Conservation (phyloP, 2,113 vertebrate genomes). For the Rattus rattus region DNA sequence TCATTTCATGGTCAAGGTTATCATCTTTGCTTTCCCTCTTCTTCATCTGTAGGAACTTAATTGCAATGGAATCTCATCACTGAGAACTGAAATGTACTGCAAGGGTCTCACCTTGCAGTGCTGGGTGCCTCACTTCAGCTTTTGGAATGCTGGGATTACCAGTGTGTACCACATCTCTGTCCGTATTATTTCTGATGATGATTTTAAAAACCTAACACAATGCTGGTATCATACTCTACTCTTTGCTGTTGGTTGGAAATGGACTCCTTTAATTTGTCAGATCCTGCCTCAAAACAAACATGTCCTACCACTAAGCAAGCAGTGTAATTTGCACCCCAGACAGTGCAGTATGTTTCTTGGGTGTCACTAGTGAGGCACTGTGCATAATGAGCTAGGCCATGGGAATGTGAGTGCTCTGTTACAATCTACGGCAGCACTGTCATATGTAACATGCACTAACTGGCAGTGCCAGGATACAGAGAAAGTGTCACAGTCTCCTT, state of each 20-base stretch:
- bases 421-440: not conserved
- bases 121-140: not conserved
- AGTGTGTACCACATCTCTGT: not conserved
- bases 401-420: not conserved
- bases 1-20: not conserved
- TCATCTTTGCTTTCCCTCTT: not conserved
- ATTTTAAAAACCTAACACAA: not conserved
- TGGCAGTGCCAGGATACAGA: not conserved
- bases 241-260: not conserved
- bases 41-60: not conserved
- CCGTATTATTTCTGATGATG: not conserved
- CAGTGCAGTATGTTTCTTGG: not conserved
- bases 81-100: not conserved
- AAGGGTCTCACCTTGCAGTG: not conserved
- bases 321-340: not conserved
- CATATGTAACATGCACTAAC: not conserved
- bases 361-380: not conserved
- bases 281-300: not conserved
- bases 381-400: not conserved
- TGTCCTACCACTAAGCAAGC: not conserved
- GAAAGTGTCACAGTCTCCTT: not conserved
- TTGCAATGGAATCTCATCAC: not conserved
- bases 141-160: not conserved
- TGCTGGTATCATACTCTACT: not conserved
- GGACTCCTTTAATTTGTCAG: not conserved